Conservation (phyloP, 2,113 vertebrate species). For the Etia nguti region DNA sequence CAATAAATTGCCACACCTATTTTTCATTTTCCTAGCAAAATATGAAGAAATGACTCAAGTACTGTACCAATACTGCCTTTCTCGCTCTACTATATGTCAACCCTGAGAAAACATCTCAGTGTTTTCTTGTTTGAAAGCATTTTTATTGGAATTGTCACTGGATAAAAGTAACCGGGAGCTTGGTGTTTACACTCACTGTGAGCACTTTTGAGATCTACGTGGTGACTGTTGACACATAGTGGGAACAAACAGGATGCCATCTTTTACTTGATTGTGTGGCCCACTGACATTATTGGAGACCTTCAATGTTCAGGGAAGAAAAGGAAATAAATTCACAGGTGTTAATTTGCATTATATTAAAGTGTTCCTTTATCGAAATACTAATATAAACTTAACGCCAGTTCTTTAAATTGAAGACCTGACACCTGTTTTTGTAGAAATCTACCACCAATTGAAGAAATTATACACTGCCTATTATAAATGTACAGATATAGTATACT, state of each 20-base stretch:
- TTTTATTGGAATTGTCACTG: neutral
- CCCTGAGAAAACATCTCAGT: neutral
- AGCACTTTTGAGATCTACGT: neutral
- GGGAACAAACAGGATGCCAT: neutral
- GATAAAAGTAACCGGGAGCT: neutral
- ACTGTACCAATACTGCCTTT: neutral
- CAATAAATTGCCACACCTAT: neutral
- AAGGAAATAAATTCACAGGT: neutral
- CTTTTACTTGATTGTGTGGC: neutral
- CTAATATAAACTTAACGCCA: neutral
- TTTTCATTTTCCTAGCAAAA: neutral
- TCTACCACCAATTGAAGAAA: neutral
- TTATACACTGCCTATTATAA: neutral
- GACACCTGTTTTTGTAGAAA: neutral
- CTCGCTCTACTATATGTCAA: neutral
- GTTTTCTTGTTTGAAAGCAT: neutral
- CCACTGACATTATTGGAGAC: neutral
- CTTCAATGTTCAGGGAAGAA: neutral
- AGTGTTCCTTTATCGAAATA: neutral
- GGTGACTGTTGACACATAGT: neutral
- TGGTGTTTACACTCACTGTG: neutral
- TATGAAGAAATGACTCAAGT: neutral
- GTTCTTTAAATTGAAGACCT: neutral
- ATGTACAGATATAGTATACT: neutral
- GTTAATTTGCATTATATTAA: neutral